Evolutionary conservation across 2,797 vertebrate species (phyloP), one percentile per base, ranked within the genome.

Genomic region (Oryzias dopingdopingensis): DNA sequence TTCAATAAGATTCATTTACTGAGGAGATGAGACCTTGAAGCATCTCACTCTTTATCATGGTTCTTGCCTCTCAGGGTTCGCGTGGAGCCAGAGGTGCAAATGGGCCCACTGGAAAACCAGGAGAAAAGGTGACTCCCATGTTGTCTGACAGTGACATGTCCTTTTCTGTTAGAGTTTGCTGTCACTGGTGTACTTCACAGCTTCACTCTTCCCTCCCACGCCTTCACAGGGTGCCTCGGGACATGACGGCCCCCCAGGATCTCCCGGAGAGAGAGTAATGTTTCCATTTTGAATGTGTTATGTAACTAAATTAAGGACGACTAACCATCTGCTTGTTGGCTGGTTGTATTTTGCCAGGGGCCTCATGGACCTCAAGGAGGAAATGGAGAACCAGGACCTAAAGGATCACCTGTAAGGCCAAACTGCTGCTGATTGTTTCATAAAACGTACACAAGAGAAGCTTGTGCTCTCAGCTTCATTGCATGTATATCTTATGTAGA

Each of bases 281-380:
- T 5, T 55, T 42, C 43, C 5, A 14, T 6, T 37, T 2, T 6
- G 46, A 0, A 44, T 41, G 32, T 37, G 10, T 37, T 10, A 3
- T 12, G 10, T 12, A 37, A 37, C 2, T 37, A 29, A 2, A 4
- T 29, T 0, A 41, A 7, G 14, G 15, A 15, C 26, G 17, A 44
- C 6, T 47, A 29, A 14, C n/a, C 2, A 15, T 15, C 6, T 58
- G 13, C 56, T 68, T 3, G 55, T 64, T 47, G 4, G 1, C 14
- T 45, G 17, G 0, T 65, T 62, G 16, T 68, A 1, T 77, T 79
- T 56, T 79, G 79, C 47, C 72, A 98, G 97, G 97, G 97, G 77
- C 96, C 95, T 69, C 94, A 95, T 60, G 97, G 97, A 58, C 94
- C 96, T 14, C 94, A 95, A 83, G 97, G 97, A 82, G 93, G 94